These are phyloP conservation scores for Cyphomyrus plagiostoma DNA, from an alignment of 2,113 vertebrate species.

Conservation along the genomic window DNA sequence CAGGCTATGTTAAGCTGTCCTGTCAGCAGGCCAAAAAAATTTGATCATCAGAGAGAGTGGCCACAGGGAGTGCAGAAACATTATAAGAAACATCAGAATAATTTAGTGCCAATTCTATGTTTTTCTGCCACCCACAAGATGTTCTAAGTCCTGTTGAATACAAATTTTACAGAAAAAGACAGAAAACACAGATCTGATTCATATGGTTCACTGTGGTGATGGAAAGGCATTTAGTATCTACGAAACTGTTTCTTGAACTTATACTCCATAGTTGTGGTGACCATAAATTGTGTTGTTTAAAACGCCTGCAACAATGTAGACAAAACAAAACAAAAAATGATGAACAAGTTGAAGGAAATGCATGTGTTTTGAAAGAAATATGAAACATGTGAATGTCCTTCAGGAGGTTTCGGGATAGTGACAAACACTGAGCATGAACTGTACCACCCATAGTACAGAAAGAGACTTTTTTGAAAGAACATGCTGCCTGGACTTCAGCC, in stretches of 20 bases:
- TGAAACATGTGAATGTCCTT: not conserved
- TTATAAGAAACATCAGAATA: constrained; percentile 9
- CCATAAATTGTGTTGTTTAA: not conserved
- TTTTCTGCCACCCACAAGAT: constrained; percentile 17
- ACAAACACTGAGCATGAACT: not conserved
- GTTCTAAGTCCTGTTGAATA: not conserved
- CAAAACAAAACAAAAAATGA: not conserved
- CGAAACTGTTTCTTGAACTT: not conserved
- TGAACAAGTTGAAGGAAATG: not conserved
- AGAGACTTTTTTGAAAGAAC: not conserved
- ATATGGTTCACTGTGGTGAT: not conserved
- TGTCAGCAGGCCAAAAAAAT: constrained; percentile 30
- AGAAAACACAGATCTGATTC: not conserved
- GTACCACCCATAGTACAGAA: not conserved
- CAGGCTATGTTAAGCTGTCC: constrained; percentile 27
- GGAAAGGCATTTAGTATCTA: not conserved
- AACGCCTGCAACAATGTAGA: not conserved
- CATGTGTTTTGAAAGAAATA: not conserved
- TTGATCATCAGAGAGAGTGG: constrained; percentile 33
- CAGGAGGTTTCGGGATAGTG: not conserved
- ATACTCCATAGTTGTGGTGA: not conserved
- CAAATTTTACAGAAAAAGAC: not conserved
- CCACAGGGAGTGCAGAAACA: constrained; percentile 27
- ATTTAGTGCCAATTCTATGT: constrained; percentile 28
- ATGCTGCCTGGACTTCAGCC: not conserved